phyloP scores from a whole-genome alignment of 2,113 vertebrate species.

The Rhineura floridana region DNA sequence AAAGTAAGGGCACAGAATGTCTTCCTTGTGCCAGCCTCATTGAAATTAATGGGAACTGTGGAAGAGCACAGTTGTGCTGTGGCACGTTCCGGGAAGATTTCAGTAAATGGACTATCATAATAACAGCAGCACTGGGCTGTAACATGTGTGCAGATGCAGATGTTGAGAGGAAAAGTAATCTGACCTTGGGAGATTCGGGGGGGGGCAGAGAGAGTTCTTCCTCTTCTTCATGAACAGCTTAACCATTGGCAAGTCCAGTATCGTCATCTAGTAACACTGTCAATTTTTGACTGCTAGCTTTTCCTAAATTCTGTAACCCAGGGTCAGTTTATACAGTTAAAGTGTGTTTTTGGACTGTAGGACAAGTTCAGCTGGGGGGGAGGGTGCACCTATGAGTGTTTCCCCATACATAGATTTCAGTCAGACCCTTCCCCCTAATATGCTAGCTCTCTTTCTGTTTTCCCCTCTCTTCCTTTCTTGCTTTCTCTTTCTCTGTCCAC shows the following conservation, averaged over 20 bases:
- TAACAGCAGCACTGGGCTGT: background rate
- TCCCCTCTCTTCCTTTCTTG: background rate
- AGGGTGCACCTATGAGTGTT: too few species aligned
- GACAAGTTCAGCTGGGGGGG: too few species aligned
- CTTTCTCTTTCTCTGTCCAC: background rate
- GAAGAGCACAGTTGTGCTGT: background rate
- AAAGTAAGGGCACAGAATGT: background rate
- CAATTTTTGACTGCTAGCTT: background rate
- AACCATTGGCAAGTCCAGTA: background rate
- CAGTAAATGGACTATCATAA: background rate
- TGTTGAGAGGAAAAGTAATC: background rate
- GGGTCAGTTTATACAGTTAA: background rate
- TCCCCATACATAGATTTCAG: too few species aligned
- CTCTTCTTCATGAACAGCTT: background rate
- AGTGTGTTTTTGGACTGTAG: background rate
- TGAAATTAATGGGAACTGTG: background rate
- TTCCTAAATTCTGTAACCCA: background rate
- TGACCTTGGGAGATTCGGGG: background rate
- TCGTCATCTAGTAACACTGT: background rate
- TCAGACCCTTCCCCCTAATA: too few species aligned
- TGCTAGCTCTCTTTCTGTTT: background rate
- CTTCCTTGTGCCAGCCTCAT: background rate
- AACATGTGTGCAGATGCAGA: background rate
- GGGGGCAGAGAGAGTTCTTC: too few species aligned
- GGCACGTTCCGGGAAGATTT: background rate